Evolutionary conservation across 2,888 invertebrate genomes (phyloP), one percentile per base, ranked within the genome.

Genomic region (Platycheirus rosarum): DNA sequence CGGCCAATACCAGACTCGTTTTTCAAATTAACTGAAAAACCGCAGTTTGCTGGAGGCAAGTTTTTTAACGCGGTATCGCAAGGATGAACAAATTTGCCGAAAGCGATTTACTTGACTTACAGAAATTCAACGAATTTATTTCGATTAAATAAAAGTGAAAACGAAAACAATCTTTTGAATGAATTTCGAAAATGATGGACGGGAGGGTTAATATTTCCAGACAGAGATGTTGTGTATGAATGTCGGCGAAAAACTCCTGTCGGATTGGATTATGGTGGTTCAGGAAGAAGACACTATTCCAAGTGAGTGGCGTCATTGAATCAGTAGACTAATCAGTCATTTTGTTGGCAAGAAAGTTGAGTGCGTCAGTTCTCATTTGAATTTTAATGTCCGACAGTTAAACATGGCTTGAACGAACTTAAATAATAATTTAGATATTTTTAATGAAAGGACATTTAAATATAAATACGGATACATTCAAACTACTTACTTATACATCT

Each of bases 21-120:
- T 77, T 77, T 82, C 77, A 73, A 77, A 82, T 77, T 82, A 68
- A 71, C 82, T 37, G 66, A 20, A 53, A 68, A 77, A 73, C 77
- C 82, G 13, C 71, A 73, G 51, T 26, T 40, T 16, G 37, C 40
- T 48, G 55, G 66, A 65, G 57, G 80, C 49, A 51, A 65, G 35
- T 63, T 51, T 76, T 29, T 2, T 63, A 65, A 66, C 29, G 14
- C 3, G 16, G 42, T 11, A 23, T 26, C 26, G 26, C 26, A 6
- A 4, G 8, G 5, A 32, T 32, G 29, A 32, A 32, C 29, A 32
- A 4, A 4, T 23, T 23, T 29, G 44, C 51, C 42, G 65, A 70
- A 70, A 76, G 70, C 76, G 70, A 70, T 65, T 70, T 75, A 68
- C 69, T 63, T 53, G 80, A 40, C 18, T 35, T 42, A 62, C 48